phyloP scores from a whole-genome alignment of 2,797 vertebrate genomes.

The Mergus octosetaceus region DNA sequence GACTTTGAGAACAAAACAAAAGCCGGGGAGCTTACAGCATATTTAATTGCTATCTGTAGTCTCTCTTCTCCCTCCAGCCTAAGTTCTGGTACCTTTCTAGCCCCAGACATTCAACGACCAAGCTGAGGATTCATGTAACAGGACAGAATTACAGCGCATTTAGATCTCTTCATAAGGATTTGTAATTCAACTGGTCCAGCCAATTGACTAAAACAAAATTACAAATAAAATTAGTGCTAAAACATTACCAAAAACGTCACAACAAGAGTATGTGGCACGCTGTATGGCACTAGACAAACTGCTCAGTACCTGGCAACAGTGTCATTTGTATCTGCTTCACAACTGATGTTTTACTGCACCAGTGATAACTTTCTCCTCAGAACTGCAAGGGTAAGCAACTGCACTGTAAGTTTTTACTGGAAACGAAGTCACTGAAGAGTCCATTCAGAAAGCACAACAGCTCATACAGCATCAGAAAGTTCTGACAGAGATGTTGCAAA shows the following conservation, averaged over 20 bases:
- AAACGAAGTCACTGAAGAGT: not conserved
- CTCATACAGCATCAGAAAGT: not conserved
- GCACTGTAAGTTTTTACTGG: not conserved
- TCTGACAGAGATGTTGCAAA: not conserved
- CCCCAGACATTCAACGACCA: not conserved
- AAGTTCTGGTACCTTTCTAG: not conserved
- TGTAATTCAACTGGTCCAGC: not conserved
- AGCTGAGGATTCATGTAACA: not conserved
- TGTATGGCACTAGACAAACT: not conserved
- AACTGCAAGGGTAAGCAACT: not conserved
- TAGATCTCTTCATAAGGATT: not conserved
- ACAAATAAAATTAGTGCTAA: slow-evolving; percentile 46
- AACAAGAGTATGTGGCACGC: not conserved
- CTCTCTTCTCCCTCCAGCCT: not conserved
- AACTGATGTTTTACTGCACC: not conserved
- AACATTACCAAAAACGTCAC: slow-evolving; percentile 4
- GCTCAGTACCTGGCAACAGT: not conserved
- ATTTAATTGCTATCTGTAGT: not conserved
- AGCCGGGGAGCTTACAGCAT: not conserved
- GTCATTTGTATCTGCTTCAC: not conserved
- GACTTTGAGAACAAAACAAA: not conserved
- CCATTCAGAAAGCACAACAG: not conserved
- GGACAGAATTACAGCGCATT: not conserved
- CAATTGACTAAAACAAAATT: not conserved
- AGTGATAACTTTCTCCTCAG: not conserved